phyloP scores from a whole-genome alignment of 2,888 invertebrate genomes.

The Diarsia rubi region DNA sequence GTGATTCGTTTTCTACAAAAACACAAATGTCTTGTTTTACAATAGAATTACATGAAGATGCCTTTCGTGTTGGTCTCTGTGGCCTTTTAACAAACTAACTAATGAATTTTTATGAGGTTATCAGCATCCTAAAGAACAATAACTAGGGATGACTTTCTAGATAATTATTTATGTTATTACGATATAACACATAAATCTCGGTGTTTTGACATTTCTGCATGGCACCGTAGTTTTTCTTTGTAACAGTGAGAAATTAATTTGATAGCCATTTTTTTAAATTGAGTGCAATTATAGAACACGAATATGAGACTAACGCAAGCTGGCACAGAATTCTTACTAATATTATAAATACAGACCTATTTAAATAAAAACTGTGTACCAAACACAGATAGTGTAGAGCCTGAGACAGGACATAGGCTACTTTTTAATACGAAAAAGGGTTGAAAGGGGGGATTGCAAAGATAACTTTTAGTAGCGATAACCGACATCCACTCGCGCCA shows the following conservation, averaged over 20 bases:
- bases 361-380: no score
- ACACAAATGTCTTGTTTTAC: no score
- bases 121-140: neutral
- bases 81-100: neutral
- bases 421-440: no score
- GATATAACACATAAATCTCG: neutral
- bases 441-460: no score
- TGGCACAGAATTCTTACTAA: no score
- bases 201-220: neutral
- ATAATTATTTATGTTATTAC: neutral
- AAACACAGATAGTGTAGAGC: no score
- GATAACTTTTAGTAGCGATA: no score
- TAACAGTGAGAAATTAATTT: neutral
- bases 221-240: neutral
- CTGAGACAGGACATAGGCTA: no score
- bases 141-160: neutral
- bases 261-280: neutral
- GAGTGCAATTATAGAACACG: neutral
- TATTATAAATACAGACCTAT: no score
- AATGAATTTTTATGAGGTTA: neutral
- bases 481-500: no score
- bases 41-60: neutral
- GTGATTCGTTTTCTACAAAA: constrained; percentile 88
- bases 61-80: neutral
- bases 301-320: neutral